Conservation (phyloP, 1,140 invertebrate species). For the Leptinotarsa texana region DNA sequence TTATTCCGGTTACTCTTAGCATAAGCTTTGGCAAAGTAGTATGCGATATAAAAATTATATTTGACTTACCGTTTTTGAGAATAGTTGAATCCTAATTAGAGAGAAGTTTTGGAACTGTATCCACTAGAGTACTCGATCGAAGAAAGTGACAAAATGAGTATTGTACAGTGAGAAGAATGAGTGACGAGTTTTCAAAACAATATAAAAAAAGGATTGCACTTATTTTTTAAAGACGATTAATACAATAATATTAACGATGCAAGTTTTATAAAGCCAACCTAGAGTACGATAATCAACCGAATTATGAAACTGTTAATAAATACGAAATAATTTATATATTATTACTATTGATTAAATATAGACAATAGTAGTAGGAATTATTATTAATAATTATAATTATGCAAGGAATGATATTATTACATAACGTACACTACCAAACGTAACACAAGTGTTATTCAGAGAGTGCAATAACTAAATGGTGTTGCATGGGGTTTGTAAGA, state of each 20-base stretch:
- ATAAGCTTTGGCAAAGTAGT: neutral
- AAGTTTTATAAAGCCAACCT: conserved; percentile 52
- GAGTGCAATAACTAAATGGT: conserved; percentile 59
- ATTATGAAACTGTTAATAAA: conserved; percentile 52
- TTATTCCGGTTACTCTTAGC: too few species aligned
- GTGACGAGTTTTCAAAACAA: conserved; percentile 40
- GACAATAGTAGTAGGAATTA: conserved; percentile 56
- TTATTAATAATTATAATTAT: conserved; percentile 58
- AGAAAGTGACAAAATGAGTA: conserved; percentile 45
- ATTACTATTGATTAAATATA: conserved; percentile 56
- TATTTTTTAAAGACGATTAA: conserved; percentile 49
- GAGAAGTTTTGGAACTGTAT: conserved; percentile 36
- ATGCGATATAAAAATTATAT: neutral
- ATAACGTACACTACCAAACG: conserved; percentile 59
- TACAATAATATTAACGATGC: conserved; percentile 51
- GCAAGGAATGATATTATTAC: conserved; percentile 59
- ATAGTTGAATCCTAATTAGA: conserved; percentile 38
- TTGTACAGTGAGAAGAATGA: conserved; percentile 43
- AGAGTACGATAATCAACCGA: conserved; percentile 52
- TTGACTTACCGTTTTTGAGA: conserved; percentile 35
- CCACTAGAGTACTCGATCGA: conserved; percentile 21
- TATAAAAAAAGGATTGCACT: conserved; percentile 51
- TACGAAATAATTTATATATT: conserved; percentile 53
- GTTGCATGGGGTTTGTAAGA: conserved; percentile 52
- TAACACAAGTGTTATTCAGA: conserved; percentile 59